These are phyloP conservation scores for Microcebus lehilahytsara DNA, from an alignment of 2,113 vertebrate genomes.

Conservation along the genomic window DNA sequence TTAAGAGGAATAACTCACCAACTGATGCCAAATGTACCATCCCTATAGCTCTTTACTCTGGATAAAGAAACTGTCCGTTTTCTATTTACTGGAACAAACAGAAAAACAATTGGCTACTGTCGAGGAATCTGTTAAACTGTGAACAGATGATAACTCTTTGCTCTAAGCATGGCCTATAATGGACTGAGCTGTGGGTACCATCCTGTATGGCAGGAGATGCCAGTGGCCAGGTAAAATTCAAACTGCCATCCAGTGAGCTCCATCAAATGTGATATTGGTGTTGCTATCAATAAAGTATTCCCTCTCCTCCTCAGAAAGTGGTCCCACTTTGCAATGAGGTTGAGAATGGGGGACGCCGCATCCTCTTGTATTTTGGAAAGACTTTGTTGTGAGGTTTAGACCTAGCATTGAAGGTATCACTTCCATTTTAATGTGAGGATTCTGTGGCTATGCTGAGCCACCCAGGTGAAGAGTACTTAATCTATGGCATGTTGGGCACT, in stretches of 20 bases:
- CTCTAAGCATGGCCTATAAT: not conserved
- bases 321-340: not conserved
- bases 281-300: not conserved
- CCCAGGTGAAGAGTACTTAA: not conserved
- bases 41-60: accelerated
- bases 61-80: not conserved
- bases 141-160: not conserved
- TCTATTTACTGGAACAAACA: not conserved
- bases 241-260: not conserved
- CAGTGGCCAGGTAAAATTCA: not conserved
- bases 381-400: not conserved
- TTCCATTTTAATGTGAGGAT: not conserved
- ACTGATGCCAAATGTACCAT: not conserved
- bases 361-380: not conserved
- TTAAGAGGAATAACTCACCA: not conserved
- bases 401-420: not conserved
- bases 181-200: no score
- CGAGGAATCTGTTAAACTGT: not conserved
- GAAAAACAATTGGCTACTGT: not conserved
- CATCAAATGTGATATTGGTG: not conserved
- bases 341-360: not conserved
- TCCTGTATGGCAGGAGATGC: not conserved
- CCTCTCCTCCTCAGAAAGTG: not conserved
- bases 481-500: not conserved
- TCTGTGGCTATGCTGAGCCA: not conserved